Percentiles rank a stretch among this genome's conserved stretches.
Conservation (phyloP, 1,140 invertebrate species). For the Ostrea denselamellosa region DNA sequence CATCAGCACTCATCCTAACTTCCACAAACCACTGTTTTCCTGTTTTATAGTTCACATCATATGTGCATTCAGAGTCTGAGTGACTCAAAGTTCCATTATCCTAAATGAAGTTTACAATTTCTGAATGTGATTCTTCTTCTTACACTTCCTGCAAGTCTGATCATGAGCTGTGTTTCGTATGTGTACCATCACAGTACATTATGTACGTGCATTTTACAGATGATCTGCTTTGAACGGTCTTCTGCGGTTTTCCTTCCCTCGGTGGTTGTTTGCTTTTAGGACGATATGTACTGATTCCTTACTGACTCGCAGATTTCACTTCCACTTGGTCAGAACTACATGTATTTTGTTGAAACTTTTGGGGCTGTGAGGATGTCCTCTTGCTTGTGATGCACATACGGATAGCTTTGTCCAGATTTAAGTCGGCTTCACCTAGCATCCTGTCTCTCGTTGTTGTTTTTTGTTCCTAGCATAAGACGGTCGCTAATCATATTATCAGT, state of each 20-base stretch:
- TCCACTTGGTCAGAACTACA: too few species aligned
- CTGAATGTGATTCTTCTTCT: slow-evolving; percentile 15
- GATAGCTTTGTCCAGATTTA: slow-evolving; percentile 31
- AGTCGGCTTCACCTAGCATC: slow-evolving; percentile 39
- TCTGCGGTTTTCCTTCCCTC: too few species aligned
- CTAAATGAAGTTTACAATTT: not conserved
- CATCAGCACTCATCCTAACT: not conserved
- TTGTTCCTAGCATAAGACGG: not conserved
- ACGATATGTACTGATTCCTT: too few species aligned
- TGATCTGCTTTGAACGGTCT: too few species aligned
- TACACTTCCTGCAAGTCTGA: not conserved
- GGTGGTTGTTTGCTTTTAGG: too few species aligned
- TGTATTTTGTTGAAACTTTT: not conserved
- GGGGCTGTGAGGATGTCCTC: not conserved
- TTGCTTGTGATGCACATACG: slow-evolving; percentile 41
- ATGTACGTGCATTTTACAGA: too few species aligned
- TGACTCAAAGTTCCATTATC: not conserved
- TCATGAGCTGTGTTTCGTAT: not conserved
- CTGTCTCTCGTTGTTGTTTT: slow-evolving; percentile 12
- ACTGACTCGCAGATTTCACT: too few species aligned
- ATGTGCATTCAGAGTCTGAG: not conserved
- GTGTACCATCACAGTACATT: too few species aligned
- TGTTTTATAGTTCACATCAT: not conserved
- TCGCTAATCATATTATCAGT: too few species aligned
- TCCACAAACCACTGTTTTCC: slow-evolving; percentile 3